These are phyloP conservation scores for Uropetala carovei DNA, from an alignment of 2,888 invertebrate genomes.

Conservation along the genomic window DNA sequence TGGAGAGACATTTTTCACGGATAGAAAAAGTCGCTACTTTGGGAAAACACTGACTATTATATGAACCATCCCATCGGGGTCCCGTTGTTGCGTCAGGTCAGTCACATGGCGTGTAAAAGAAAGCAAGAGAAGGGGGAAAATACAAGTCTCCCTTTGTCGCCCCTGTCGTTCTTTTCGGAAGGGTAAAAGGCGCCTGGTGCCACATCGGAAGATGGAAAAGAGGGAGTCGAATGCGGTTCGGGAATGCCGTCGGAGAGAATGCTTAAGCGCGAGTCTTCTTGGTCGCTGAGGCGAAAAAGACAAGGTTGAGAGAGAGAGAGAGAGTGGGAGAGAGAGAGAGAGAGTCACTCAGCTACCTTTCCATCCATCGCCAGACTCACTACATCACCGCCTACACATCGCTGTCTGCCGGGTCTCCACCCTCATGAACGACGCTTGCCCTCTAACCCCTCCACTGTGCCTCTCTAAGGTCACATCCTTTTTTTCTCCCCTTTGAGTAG, in stretches of 20 bases:
- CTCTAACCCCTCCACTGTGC: conserved; percentile 57
- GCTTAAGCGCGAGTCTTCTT: neutral
- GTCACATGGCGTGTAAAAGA: conserved; percentile 48
- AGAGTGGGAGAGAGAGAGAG: neutral
- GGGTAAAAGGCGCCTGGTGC: conserved; percentile 33
- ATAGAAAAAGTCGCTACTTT: neutral
- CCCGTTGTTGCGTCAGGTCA: conserved; percentile 13
- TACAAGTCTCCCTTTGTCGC: neutral
- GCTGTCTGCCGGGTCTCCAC: conserved; percentile 55
- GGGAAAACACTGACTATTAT: neutral
- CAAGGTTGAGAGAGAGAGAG: neutral
- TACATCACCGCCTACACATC: conserved; percentile 61
- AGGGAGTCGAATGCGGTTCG: conserved; percentile 40
- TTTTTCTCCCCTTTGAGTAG: neutral
- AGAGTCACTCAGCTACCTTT: conserved; percentile 47
- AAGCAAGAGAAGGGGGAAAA: neutral
- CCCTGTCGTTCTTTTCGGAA: neutral
- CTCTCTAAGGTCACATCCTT: conserved; percentile 40
- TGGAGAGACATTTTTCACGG: neutral
- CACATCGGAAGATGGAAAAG: conserved; percentile 32
- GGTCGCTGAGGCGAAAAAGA: neutral
- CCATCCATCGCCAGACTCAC: conserved; percentile 58
- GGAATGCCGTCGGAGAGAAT: conserved; percentile 50
- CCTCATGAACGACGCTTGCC: conserved; percentile 57
- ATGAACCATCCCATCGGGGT: neutral